A percentile compares a stretch with the other conserved stretches of the same genome.
Conservation (phyloP, 2,797 vertebrate genomes). For the Phylloscopus collybita region DNA sequence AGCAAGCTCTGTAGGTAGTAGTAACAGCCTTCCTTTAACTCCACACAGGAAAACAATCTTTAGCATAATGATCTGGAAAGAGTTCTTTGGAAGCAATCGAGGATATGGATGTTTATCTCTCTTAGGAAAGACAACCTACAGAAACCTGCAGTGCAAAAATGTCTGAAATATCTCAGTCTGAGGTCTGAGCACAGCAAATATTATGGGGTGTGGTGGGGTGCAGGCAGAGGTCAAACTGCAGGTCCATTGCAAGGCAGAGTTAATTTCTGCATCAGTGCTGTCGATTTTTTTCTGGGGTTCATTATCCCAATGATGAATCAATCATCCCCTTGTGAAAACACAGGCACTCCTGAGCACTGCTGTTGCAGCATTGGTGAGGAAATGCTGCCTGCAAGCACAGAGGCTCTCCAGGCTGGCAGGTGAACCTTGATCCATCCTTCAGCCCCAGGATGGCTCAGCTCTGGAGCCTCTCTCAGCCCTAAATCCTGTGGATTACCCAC, state of each 20-base stretch:
- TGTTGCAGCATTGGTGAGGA: too few species aligned
- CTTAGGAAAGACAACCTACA: not conserved
- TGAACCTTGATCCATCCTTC: not conserved
- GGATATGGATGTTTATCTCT: not conserved
- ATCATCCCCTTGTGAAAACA: not conserved
- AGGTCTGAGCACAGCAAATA: not conserved
- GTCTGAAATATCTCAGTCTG: not conserved
- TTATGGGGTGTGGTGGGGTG: not conserved
- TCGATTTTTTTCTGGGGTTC: not conserved
- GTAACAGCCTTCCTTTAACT: not conserved
- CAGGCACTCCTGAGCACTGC: too few species aligned
- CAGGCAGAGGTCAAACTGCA: not conserved
- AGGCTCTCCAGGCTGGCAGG: not conserved
- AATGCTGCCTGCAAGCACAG: not conserved
- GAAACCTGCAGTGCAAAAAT: not conserved
- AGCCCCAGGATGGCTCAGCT: not conserved
- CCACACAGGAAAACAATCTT: not conserved
- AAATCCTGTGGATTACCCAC: not conserved
- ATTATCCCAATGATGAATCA: not conserved
- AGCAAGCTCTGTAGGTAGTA: not conserved
- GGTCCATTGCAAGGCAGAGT: not conserved
- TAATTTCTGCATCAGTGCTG: not conserved
- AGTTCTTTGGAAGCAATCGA: not conserved
- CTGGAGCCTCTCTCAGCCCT: not conserved
- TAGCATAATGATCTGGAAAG: slow-evolving; percentile 5